Percentiles rank a stretch among this genome's conserved stretches.
phyloP scores from a whole-genome alignment of 2,113 vertebrate species.

The Anthoscopus minutus region DNA sequence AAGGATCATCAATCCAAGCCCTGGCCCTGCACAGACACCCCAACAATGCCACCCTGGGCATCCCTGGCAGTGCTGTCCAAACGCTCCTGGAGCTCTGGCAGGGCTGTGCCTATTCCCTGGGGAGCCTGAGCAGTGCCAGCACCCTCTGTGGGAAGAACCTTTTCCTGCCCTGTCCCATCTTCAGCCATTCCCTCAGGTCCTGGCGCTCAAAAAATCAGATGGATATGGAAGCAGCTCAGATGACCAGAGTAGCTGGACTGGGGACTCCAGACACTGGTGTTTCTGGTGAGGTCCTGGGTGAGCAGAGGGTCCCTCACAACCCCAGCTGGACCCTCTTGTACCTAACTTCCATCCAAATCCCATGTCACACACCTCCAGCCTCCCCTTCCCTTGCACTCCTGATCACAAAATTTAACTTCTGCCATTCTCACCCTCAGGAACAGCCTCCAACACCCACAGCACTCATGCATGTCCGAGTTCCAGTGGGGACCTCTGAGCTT shows the following conservation, averaged over 20 bases:
- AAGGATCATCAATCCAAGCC: background rate
- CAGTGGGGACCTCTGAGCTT: background rate
- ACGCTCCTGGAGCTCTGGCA: background rate
- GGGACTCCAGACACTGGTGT: rapidly evolving
- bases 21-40: background rate
- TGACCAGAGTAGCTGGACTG: rapidly evolving
- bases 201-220: background rate
- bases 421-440: background rate
- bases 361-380: background rate
- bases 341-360: background rate
- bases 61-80: rapidly evolving
- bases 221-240: background rate
- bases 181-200: rapidly evolving
- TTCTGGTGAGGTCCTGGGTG: background rate
- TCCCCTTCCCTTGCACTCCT: background rate
- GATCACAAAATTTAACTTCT: background rate
- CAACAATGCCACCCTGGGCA: background rate
- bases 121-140: background rate
- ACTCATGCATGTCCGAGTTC: background rate
- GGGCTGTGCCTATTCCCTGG: background rate
- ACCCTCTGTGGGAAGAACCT: background rate
- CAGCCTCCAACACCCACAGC: background rate
- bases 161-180: background rate
- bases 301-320: background rate
- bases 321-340: background rate